These are phyloP conservation scores for Acanthaster planci DNA, from an alignment of 35 echinoderm and acorn worm species.

Conservation along the genomic window DNA sequence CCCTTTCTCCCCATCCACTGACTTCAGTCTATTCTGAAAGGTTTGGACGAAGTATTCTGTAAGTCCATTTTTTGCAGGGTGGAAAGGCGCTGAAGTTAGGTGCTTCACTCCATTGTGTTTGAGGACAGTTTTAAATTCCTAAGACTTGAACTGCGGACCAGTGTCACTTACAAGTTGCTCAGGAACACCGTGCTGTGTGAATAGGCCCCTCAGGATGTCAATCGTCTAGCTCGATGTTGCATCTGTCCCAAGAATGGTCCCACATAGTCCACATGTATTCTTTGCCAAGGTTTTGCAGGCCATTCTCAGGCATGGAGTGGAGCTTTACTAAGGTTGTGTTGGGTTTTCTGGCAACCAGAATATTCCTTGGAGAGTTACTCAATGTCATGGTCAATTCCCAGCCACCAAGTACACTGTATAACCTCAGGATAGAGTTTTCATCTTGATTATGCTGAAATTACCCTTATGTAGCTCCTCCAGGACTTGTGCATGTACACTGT, in stretches of 20 bases:
- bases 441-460: conserved; percentile 42
- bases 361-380: conserved; percentile 22
- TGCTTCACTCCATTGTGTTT: conserved; percentile 37
- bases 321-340: background rate
- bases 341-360: conserved; percentile 32
- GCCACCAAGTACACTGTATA: conserved; percentile 40
- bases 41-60: conserved; percentile 35
- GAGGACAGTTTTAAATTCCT: conserved; percentile 52
- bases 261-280: conserved; percentile 55
- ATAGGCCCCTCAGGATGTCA: conserved; percentile 10
- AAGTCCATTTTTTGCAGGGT: conserved; percentile 23
- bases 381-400: conserved; percentile 52
- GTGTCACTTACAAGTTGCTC: conserved; percentile 67
- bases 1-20: conserved; percentile 3
- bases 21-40: background rate
- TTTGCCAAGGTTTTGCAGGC: conserved; percentile 33
- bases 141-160: conserved; percentile 62
- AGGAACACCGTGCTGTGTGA: no score
- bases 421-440: conserved; percentile 37
- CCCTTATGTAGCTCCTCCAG: conserved; percentile 53
- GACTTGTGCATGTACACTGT: conserved; percentile 26
- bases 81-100: background rate
- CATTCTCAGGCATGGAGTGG: conserved; percentile 46
- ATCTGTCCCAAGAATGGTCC: conserved; percentile 40
- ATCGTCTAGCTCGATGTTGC: conserved; percentile 34